Evolutionary conservation across 1,140 invertebrate genomes (phyloP).

Genomic region (Conus betulinus): DNA sequence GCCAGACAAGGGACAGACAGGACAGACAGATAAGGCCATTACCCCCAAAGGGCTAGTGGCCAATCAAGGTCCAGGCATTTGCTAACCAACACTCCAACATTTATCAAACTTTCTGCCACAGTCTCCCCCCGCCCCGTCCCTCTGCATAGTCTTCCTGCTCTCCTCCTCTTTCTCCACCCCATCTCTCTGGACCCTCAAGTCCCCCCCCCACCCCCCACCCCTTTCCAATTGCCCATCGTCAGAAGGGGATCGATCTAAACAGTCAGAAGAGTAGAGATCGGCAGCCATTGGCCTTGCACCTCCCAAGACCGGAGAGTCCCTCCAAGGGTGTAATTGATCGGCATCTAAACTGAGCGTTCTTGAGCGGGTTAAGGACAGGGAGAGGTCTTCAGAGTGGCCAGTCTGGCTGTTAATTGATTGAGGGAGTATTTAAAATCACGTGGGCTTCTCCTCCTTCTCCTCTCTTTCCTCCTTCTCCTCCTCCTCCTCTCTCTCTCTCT

Average conservation of each 20-base stretch:
- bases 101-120: no score
- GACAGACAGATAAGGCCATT: no score
- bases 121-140: neutral
- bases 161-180: no score
- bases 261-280: neutral
- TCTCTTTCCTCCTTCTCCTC: no score
- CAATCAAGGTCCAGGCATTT: no score
- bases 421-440: neutral
- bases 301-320: neutral
- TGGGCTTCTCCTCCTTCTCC: neutral
- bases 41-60: no score
- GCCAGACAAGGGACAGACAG: no score
- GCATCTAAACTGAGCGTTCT: neutral
- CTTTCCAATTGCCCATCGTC: neutral
- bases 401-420: neutral
- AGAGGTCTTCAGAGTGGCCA: neutral
- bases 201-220: neutral
- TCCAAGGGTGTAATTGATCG: neutral
- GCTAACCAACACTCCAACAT: no score
- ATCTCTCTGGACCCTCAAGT: neutral
- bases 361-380: neutral
- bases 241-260: neutral
- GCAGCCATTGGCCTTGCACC: slow-evolving; percentile 1
- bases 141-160: neutral
- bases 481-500: neutral